Evolutionary conservation across 2,113 vertebrate genomes (phyloP).

Genomic region (Lepus europaeus): DNA sequence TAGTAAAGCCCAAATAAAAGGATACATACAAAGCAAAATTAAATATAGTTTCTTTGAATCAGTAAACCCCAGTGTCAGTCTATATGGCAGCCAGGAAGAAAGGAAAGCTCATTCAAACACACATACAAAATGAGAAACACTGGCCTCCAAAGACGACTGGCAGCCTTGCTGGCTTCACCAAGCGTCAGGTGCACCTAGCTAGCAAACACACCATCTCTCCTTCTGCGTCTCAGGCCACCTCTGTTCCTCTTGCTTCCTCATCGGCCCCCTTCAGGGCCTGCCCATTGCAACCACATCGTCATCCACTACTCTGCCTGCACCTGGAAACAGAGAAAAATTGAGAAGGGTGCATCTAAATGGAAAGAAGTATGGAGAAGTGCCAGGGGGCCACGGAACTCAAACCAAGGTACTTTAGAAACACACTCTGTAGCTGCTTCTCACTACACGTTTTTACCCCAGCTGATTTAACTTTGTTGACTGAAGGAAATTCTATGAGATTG

Average conservation of each 20-base stretch:
- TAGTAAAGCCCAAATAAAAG: constrained; percentile 78
- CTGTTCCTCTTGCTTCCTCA: not conserved
- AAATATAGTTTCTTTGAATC: constrained; percentile 66
- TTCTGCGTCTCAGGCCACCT: not conserved
- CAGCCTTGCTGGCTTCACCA: not conserved
- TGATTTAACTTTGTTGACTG: not conserved
- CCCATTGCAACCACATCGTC: not conserved
- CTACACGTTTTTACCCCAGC: not conserved
- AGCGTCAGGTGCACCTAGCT: not conserved
- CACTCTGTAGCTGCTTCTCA: not conserved
- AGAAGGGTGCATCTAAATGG: not conserved
- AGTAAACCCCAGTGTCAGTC: not conserved
- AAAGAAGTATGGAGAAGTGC: not conserved
- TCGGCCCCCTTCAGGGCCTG: not conserved
- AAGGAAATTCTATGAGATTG: not conserved
- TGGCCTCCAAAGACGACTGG: not conserved
- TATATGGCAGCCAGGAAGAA: not conserved
- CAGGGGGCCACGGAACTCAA: not conserved
- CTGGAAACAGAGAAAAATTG: not conserved
- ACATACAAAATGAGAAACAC: fast-evolving
- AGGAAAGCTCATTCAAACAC: not conserved
- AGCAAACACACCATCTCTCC: too few relatives aligned
- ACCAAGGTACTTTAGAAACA: not conserved
- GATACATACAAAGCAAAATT: constrained; percentile 71
- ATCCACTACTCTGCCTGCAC: not conserved